phyloP scores from a whole-genome alignment of 2,888 invertebrate genomes.

The Peribatodes rhomboidaria region DNA sequence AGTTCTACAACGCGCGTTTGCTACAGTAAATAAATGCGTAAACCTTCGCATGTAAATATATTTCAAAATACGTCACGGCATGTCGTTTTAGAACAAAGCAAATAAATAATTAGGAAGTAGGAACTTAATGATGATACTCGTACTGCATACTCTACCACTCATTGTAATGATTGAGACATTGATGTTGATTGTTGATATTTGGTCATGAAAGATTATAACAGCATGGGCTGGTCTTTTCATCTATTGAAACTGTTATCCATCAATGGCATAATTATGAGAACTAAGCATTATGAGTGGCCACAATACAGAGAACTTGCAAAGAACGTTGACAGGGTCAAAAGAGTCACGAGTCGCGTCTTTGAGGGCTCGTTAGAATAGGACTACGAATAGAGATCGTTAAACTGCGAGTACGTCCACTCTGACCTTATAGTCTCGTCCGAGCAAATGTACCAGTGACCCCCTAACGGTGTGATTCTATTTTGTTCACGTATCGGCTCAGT shows the following conservation, averaged over 20 bases:
- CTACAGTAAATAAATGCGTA: not conserved
- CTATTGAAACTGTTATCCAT: constrained; percentile 30
- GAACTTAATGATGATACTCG: constrained; percentile 43
- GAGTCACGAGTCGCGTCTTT: constrained; percentile 45
- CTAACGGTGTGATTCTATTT: constrained; percentile 22
- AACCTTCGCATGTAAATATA: constrained; percentile 25
- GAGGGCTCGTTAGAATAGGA: constrained; percentile 35
- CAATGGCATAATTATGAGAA: constrained; percentile 43
- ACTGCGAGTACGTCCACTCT: constrained; percentile 35
- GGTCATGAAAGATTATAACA: constrained; percentile 25
- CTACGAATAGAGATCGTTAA: constrained; percentile 43
- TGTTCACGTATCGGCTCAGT: constrained; percentile 15
- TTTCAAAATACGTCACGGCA: constrained; percentile 31
- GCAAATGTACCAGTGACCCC: constrained; percentile 27
- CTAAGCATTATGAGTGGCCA: constrained; percentile 24
- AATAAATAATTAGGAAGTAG: constrained; percentile 45
- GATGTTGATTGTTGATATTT: constrained; percentile 22
- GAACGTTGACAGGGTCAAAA: constrained; percentile 44
- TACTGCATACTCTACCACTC: constrained; percentile 19
- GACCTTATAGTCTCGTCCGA: constrained; percentile 31
- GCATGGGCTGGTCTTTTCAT: constrained; percentile 17
- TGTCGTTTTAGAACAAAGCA: constrained; percentile 44
- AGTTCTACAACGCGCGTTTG: not conserved
- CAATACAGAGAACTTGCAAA: constrained; percentile 29
- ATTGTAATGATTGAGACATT: constrained; percentile 35